phyloP scores from a whole-genome alignment of 2,113 vertebrate species.

The Aphyosemion australe region DNA sequence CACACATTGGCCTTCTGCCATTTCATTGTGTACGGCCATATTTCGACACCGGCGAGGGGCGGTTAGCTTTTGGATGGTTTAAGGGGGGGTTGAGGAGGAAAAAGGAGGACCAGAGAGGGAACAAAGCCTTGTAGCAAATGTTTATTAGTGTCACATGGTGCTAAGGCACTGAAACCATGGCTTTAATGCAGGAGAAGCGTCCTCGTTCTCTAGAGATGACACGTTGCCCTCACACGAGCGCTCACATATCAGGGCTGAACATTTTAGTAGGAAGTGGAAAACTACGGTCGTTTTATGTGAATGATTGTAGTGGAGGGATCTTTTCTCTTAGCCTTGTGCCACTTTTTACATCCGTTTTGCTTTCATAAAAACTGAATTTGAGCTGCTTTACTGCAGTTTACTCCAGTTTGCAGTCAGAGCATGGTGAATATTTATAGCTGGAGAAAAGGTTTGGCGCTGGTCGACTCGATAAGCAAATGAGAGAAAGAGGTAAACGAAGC shows the following conservation, averaged over 20 bases:
- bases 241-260: slow-evolving; percentile 17
- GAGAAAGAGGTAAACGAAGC: slow-evolving; percentile 63
- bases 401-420: slow-evolving; percentile 37
- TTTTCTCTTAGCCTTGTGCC: slow-evolving; percentile 19
- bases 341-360: slow-evolving; percentile 12
- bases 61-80: slow-evolving; percentile 31
- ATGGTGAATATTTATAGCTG: slow-evolving; percentile 57
- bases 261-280: slow-evolving; percentile 40
- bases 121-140: slow-evolving; percentile 51
- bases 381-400: slow-evolving; percentile 24
- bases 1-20: slow-evolving; percentile 39
- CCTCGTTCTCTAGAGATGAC: slow-evolving; percentile 34
- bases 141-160: slow-evolving; percentile 60
- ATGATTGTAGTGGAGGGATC: slow-evolving; percentile 15
- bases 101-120: slow-evolving; percentile 32
- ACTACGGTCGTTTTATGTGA: neutral
- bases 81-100: slow-evolving; percentile 24
- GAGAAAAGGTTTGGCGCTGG: slow-evolving; percentile 27
- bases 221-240: slow-evolving; percentile 29
- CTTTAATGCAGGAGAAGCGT: slow-evolving; percentile 49
- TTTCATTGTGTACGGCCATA: slow-evolving; percentile 44
- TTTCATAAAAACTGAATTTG: slow-evolving; percentile 16
- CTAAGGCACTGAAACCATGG: slow-evolving; percentile 58
- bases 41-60: slow-evolving; percentile 42
- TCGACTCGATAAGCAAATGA: slow-evolving; percentile 65